Evolutionary conservation across 2,888 invertebrate genomes (phyloP).

Genomic region (Ophioninae sp.): DNA sequence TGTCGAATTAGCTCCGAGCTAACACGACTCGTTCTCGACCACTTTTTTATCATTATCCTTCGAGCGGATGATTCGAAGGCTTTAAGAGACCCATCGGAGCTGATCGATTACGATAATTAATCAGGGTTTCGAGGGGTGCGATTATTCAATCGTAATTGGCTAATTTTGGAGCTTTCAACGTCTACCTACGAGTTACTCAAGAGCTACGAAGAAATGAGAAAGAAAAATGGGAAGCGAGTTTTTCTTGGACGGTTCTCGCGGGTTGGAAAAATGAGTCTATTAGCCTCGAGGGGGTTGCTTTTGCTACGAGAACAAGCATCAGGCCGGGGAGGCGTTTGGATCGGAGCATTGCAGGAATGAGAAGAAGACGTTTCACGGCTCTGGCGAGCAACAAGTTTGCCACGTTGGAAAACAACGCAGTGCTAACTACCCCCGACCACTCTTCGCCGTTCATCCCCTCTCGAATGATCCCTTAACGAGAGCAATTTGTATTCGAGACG

Average conservation of each 20-base stretch:
- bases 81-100: neutral
- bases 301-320: constrained; percentile 36
- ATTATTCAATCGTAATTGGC: constrained; percentile 81
- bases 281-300: constrained; percentile 68
- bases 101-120: constrained; percentile 48
- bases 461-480: constrained; percentile 72
- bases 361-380: constrained; percentile 53
- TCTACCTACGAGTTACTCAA: constrained; percentile 59
- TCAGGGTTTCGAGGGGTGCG: constrained; percentile 60
- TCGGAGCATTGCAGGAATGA: constrained; percentile 48
- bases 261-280: constrained; percentile 80
- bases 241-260: constrained; percentile 54
- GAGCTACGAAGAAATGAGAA: constrained; percentile 21
- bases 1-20: too few relatives aligned
- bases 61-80: neutral
- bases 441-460: neutral
- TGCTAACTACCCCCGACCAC: constrained; percentile 74
- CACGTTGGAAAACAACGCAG: constrained; percentile 73
- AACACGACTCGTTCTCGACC: too few relatives aligned
- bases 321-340: constrained; percentile 7
- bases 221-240: constrained; percentile 48
- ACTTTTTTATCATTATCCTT: neutral
- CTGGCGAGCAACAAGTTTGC: constrained; percentile 75
- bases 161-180: constrained; percentile 76
- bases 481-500: constrained; percentile 75